Evolutionary conservation across 2,113 vertebrate genomes (phyloP), one percentile per base, ranked within the genome.

Genomic region (Antechinus flavipes): DNA sequence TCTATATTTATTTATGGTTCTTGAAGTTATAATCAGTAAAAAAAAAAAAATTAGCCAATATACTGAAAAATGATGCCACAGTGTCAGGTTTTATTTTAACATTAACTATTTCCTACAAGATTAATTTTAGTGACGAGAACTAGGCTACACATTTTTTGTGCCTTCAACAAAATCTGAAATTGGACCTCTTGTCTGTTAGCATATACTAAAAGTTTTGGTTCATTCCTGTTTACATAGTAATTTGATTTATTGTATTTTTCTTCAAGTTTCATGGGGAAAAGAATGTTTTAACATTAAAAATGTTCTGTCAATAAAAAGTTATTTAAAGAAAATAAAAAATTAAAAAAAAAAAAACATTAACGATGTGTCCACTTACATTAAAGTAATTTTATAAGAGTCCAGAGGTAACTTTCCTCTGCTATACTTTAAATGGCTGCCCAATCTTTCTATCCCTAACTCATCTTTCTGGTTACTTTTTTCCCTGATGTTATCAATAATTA

Each of bases 1-100:
- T 49, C 93, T 94, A 24, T 5, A 89, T 27, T 91, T 27, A 58
- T 61, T 91, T 96, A n/a, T n/a, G 35, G 35, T 89, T 94, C n/a
- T 96, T 94, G 76, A 91, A 94, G 84, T 61, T 89, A 90, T 93
- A 35, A 12, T 54, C 50, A 55, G 0, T 25, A 56, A 91, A 56
- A 26, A 25, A 89, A 49, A 49, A 49, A 49, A 49, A 49, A 49
- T 53, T 90, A 91, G 30, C 46, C 24, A n/a, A 93, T 23, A 27
- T 3, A 54, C 16, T 10, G 7, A 16, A 91, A 68, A 96, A 95
- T 27, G 23, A 91, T 91, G 46, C n/a, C 46, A n/a, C 95, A 35
- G 26, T 55, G 23, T 19, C 14, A 58, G 3, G 47, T 23, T 52
- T 92, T n/a, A 24, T 76, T 30, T 35, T 1, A 91, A 30, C 25